Conservation (phyloP, 1,140 invertebrate genomes). For the Elymnias hypermnestra region DNA sequence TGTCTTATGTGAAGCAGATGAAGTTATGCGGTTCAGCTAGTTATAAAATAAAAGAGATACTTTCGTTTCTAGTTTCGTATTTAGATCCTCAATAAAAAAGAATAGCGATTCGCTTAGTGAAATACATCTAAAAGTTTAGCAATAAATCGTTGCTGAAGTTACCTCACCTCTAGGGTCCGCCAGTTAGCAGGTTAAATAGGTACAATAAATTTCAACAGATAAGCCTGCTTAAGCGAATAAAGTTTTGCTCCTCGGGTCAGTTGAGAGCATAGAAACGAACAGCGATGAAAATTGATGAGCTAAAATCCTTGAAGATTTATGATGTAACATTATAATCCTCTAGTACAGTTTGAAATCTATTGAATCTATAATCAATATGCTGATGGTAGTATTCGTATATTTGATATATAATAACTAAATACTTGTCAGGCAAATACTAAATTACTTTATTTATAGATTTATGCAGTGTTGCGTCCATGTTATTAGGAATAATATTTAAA, state of each 20-base stretch:
- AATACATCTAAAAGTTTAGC: conserved; percentile 15
- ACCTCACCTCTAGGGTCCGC: background rate
- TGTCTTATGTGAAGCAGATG: no score
- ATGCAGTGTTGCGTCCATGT: no score
- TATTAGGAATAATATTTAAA: no score
- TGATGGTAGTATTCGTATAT: no score
- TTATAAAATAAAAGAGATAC: no score
- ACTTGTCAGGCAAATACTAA: no score
- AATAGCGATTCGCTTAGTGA: conserved; percentile 1
- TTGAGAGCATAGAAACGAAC: conserved; percentile 2
- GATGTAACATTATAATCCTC: background rate
- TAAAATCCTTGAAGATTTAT: background rate
- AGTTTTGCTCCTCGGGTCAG: background rate
- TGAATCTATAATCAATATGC: no score
- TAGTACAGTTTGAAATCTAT: no score
- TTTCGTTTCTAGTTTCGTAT: background rate
- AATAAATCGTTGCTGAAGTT: conserved; percentile 11
- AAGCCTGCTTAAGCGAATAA: conserved; percentile 10
- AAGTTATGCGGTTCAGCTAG: no score
- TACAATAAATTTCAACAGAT: conserved; percentile 7
- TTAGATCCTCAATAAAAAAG: background rate
- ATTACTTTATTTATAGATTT: no score
- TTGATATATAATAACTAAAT: no score
- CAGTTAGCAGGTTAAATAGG: conserved; percentile 15
- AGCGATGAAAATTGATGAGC: conserved; percentile 1